Percentiles rank a stretch among this genome's conserved stretches.
These are phyloP conservation scores for Cotesia vestalis DNA, from an alignment of 1,140 invertebrate genomes.

Conservation along the genomic window DNA sequence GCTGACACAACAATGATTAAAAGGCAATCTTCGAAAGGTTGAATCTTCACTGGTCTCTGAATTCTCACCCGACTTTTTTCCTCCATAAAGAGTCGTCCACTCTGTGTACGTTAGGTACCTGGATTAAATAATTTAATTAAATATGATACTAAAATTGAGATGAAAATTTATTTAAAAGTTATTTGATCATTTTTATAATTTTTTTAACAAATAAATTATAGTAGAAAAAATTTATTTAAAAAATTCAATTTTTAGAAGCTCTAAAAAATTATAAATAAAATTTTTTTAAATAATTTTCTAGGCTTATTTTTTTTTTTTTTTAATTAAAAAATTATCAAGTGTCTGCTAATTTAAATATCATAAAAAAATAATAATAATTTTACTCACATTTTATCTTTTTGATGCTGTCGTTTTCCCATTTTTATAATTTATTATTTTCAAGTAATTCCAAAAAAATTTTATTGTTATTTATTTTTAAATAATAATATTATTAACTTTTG, in stretches of 20 bases:
- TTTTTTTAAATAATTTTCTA: too few species aligned
- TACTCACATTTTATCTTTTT: slow-evolving; percentile 95
- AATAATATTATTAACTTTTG: too few species aligned
- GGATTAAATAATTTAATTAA: slow-evolving; percentile 35
- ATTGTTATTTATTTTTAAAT: neutral
- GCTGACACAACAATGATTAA: slow-evolving; percentile 91
- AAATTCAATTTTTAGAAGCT: too few species aligned
- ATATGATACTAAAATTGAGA: too few species aligned
- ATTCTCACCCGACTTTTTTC: slow-evolving; percentile 78
- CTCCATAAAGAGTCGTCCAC: slow-evolving; percentile 95
- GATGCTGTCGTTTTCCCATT: slow-evolving; percentile 98
- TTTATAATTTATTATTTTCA: slow-evolving; percentile 54
- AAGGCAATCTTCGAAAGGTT: slow-evolving; percentile 91
- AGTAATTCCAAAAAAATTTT: neutral
- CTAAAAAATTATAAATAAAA: too few species aligned
- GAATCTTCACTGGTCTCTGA: slow-evolving; percentile 74
- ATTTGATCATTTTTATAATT: too few species aligned
- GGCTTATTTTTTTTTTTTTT: too few species aligned
- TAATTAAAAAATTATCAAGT: too few species aligned
- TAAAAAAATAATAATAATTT: neutral
- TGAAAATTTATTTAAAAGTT: too few species aligned
- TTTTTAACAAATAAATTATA: too few species aligned
- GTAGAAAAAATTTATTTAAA: too few species aligned
- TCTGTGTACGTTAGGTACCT: slow-evolving; percentile 97
- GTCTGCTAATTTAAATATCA: too few species aligned